These are phyloP conservation scores for Atlantisia rogersi DNA, from an alignment of 2,113 vertebrate species.

Conservation along the genomic window DNA sequence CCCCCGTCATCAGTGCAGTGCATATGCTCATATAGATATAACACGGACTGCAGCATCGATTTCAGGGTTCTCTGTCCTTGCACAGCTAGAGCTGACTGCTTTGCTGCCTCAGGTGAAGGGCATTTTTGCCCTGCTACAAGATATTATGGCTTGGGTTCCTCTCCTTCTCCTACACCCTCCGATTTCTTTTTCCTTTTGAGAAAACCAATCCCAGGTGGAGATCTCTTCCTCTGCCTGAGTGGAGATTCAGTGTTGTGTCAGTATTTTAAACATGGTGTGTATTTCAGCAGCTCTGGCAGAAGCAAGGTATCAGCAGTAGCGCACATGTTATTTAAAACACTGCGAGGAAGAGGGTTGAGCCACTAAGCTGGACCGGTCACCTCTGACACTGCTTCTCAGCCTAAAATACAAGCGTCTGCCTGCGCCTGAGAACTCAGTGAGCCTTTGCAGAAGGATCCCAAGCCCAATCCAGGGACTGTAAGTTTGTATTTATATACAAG, in stretches of 20 bases:
- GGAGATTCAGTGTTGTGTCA: neutral
- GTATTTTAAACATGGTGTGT: neutral
- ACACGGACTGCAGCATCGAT: neutral
- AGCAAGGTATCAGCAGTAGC: slow-evolving; percentile 10
- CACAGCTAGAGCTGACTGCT: neutral
- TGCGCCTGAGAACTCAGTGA: neutral
- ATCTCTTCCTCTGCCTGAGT: neutral
- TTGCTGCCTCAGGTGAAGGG: neutral
- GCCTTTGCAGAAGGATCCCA: neutral
- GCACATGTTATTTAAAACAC: slow-evolving; percentile 30
- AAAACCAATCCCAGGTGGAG: neutral
- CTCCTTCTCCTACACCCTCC: neutral
- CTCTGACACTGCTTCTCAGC: slow-evolving; percentile 10
- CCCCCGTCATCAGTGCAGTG: neutral
- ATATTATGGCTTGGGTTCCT: neutral
- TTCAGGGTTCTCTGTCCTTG: neutral
- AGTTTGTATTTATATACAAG: neutral
- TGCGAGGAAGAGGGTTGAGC: neutral
- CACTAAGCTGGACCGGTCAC: neutral
- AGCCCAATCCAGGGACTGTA: neutral
- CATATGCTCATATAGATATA: neutral
- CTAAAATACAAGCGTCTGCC: neutral
- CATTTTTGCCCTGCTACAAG: neutral
- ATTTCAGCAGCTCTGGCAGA: slow-evolving; percentile 6
- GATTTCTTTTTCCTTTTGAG: neutral